These are phyloP conservation scores for Artemia franciscana DNA, from an alignment of 1,140 invertebrate species.

Conservation along the genomic window DNA sequence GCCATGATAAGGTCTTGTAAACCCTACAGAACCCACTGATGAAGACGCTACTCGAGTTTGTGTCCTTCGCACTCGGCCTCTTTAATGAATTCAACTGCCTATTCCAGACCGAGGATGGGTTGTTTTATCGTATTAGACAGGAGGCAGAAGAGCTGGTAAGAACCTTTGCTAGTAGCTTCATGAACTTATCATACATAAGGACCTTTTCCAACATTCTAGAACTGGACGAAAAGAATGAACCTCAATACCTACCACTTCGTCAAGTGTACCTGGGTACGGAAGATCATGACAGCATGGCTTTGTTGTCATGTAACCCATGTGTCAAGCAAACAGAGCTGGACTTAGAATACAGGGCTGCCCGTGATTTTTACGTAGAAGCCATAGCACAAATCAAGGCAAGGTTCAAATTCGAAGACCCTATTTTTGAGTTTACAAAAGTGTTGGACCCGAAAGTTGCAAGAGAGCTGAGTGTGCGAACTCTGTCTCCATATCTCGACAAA, in stretches of 20 bases:
- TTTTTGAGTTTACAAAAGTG: background rate
- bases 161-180: constrained; percentile 11
- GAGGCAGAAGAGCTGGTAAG: constrained; percentile 10
- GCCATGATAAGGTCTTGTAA: no score
- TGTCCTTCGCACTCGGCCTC: no score
- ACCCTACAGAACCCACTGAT: no score
- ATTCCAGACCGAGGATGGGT: no score
- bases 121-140: constrained; percentile 15
- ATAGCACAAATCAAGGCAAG: background rate
- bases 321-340: background rate
- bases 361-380: constrained; percentile 1
- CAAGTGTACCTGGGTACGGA: constrained; percentile 2
- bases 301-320: background rate
- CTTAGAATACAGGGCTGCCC: background rate
- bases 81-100: no score
- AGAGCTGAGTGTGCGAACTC: background rate
- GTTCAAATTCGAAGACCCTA: background rate
- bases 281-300: background rate
- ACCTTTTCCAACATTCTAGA: constrained; percentile 2
- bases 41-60: no score
- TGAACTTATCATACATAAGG: constrained; percentile 10
- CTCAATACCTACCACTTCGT: constrained; percentile 1
- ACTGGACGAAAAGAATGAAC: background rate
- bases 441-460: background rate
- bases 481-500: background rate